Percentiles rank a stretch among this genome's conserved stretches.
Evolutionary conservation across 2,113 vertebrate genomes (phyloP).

Genomic region (Oreochromis aureus): DNA sequence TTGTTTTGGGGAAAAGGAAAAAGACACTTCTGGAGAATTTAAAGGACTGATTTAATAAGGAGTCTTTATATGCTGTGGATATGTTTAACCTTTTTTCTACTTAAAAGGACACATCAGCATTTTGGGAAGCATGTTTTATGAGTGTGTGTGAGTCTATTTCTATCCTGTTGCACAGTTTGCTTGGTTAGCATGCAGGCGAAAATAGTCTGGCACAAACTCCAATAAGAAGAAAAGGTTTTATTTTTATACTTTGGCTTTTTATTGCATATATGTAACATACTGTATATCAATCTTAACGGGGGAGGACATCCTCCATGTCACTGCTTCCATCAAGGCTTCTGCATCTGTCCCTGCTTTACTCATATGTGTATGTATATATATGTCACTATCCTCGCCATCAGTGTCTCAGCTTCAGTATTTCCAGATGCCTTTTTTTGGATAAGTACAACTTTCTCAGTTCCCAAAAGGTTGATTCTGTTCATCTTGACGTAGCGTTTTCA

Average conservation of each 20-base stretch:
- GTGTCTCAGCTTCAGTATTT: neutral
- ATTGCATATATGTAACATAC: neutral
- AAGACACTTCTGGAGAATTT: neutral
- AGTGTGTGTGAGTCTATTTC: neutral
- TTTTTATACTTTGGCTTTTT: neutral
- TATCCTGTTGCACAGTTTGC: neutral
- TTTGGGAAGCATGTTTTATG: neutral
- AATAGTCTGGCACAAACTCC: neutral
- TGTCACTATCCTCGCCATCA: neutral
- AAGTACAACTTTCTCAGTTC: neutral
- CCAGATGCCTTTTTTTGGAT: neutral
- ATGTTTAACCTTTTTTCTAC: neutral
- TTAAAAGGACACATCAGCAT: neutral
- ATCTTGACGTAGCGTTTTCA: neutral
- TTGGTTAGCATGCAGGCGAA: neutral
- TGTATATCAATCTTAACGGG: neutral
- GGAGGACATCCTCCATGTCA: no score
- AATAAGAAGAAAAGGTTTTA: neutral
- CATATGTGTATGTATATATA: neutral
- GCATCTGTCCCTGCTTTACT: neutral
- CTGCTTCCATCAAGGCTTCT: neutral
- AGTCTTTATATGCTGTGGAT: neutral
- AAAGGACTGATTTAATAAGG: neutral
- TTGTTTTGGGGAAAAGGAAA: neutral
- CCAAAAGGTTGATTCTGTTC: neutral